Evolutionary conservation across 2,888 invertebrate genomes (phyloP).

Genomic region (Orthosia incerta): DNA sequence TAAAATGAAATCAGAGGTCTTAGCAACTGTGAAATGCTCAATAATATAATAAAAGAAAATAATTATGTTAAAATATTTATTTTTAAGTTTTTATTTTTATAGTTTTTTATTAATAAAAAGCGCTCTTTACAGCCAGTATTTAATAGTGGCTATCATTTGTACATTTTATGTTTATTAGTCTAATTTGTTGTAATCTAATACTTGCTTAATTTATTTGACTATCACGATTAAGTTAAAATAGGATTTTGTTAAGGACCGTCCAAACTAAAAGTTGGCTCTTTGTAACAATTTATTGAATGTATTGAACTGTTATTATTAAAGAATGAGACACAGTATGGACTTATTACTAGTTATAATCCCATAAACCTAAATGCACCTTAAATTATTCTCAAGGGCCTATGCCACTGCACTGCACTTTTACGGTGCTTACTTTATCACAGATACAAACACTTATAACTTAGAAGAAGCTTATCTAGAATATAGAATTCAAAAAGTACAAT

Average conservation of each 20-base stretch:
- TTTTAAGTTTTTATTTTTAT: slow-evolving; percentile 20
- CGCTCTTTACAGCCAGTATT: slow-evolving; percentile 78
- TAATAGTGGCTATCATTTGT: slow-evolving; percentile 61
- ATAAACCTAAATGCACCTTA: not conserved
- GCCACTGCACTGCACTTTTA: no score
- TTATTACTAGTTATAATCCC: slow-evolving; percentile 10
- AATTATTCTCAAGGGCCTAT: not conserved
- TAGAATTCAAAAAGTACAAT: no score
- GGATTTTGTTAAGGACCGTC: slow-evolving; percentile 21
- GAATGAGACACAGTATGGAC: slow-evolving; percentile 31
- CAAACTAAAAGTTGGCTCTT: slow-evolving; percentile 29
- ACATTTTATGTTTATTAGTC: slow-evolving; percentile 45
- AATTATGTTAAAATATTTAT: slow-evolving; percentile 8
- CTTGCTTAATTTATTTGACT: slow-evolving; percentile 43
- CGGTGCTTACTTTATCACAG: slow-evolving; percentile 11
- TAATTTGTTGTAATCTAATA: slow-evolving; percentile 43
- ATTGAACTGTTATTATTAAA: slow-evolving; percentile 54
- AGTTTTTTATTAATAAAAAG: slow-evolving; percentile 22
- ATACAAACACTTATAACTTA: not conserved
- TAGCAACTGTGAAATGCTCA: slow-evolving; percentile 53
- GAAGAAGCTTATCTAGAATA: not conserved
- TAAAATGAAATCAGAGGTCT: slow-evolving; percentile 4
- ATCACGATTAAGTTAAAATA: slow-evolving; percentile 41
- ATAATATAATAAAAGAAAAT: slow-evolving; percentile 29
- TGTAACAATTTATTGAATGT: slow-evolving; percentile 46